phyloP scores from a whole-genome alignment of 1,140 invertebrate genomes.

The Aphelinus certus region DNA sequence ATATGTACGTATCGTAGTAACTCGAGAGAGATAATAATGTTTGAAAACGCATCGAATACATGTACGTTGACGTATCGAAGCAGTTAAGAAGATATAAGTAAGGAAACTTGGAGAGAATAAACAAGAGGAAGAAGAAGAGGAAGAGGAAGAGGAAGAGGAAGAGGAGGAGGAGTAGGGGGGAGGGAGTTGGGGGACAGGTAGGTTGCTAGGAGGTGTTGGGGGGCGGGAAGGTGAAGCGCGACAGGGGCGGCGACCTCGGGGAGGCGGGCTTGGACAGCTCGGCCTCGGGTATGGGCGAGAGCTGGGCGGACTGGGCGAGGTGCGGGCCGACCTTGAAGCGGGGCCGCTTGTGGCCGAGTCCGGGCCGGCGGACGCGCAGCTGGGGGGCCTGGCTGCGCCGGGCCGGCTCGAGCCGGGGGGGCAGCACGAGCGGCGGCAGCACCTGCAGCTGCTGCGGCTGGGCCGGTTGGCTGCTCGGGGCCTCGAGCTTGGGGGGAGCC shows the following conservation, averaged over 20 bases:
- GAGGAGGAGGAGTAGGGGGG: too few relatives aligned
- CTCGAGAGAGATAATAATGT: too few relatives aligned
- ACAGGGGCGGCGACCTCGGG: conserved; percentile 66
- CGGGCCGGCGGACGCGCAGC: conserved; percentile 49
- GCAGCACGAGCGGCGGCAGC: conserved; percentile 64
- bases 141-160: too few relatives aligned
- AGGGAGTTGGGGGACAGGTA: too few relatives aligned
- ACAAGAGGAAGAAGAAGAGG: too few relatives aligned
- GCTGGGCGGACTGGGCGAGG: conserved; percentile 65
- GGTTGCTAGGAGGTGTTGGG: conserved; percentile 35
- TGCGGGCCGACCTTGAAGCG: conserved; percentile 59
- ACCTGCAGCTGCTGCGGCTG: background rate
- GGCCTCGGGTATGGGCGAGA: conserved; percentile 78
- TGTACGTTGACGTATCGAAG: too few relatives aligned
- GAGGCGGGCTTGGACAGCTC: conserved; percentile 78
- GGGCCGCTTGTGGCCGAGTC: conserved; percentile 53
- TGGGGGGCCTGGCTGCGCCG: conserved; percentile 51
- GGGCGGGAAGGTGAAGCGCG: conserved; percentile 55
- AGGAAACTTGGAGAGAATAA: too few relatives aligned
- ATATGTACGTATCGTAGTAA: too few relatives aligned
- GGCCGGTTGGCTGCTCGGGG: background rate
- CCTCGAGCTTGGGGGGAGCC: too few relatives aligned
- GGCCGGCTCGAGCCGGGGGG: conserved; percentile 57
- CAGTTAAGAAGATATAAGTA: too few relatives aligned
- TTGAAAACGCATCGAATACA: too few relatives aligned